Percentiles rank a stretch among this genome's conserved stretches.
Conservation (phyloP, 1,140 invertebrate species). For the Brachionus sp. region DNA sequence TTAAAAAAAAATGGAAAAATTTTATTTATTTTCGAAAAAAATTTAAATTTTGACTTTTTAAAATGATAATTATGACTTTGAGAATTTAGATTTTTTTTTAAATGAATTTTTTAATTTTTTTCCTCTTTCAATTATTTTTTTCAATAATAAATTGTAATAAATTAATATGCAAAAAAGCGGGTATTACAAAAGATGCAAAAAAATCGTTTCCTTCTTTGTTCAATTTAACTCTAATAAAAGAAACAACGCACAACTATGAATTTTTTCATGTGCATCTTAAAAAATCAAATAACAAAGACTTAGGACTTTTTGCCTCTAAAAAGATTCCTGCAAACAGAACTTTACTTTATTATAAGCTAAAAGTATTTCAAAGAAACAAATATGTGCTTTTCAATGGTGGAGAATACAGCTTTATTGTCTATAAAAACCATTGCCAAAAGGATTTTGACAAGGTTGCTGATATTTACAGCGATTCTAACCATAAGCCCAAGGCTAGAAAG, state of each 20-base stretch:
- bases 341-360: neutral
- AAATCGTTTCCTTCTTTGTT: neutral
- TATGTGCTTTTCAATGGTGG: neutral
- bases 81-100: no score
- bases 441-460: neutral
- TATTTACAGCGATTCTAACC: neutral
- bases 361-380: neutral
- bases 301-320: neutral
- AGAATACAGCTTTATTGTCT: neutral
- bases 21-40: no score
- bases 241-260: neutral
- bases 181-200: neutral
- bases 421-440: neutral
- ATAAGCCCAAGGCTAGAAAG: neutral
- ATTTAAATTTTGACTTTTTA: no score
- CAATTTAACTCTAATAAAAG: neutral
- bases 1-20: no score
- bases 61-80: no score
- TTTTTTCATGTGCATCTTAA: neutral
- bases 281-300: neutral
- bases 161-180: neutral
- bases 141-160: no score
- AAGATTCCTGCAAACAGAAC: neutral
- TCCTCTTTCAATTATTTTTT: no score
- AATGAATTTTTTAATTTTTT: no score